Base-by-base conservation (phyloP, 1,140 invertebrate species). In the Kradibia gibbosae region DNA sequence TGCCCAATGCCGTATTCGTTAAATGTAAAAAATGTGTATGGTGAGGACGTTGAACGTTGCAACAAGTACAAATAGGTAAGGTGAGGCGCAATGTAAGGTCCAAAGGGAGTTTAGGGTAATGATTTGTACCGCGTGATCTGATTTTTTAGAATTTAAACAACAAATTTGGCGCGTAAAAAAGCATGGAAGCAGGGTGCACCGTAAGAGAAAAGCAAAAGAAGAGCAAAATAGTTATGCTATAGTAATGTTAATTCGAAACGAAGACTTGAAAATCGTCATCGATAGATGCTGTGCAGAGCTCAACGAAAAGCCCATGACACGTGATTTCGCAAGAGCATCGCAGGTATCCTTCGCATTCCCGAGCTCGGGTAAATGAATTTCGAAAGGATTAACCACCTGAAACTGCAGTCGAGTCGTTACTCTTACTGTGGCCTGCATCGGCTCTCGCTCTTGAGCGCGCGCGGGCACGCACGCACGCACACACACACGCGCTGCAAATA, bases 281-380 rank as follows among this genome's bases (percentile, higher is more conserved):
- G n/a, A 45, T 20, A 72, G n/a, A n/a, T n/a, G 7, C 13, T 28
- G 42, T 17, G 42, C 8, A 25, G 1, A n/a, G 70, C 42, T 15
- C n/a, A n/a, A 48, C 22, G 31, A 50, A 45, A 48, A 45, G 42
- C 70, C 39, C 39, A 39, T 67, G 62, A 67, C 31, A 76, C 36
- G 45, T n/a, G 53, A 2, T 81, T 75, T 81, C 80, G 80, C 74
- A 81, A 81, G 62, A 34, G 48, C 50, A 60, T 50, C 53, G 65
- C 74, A 39, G 55, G 70, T 82, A 82, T 82, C 81, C 81, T 82
- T 82, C 81, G 48, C 81, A 82, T 82, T 82, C 81, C 81, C 81
- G n/a, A 73, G 70, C 55, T 22, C 62, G 36, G 60, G 55, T 65
- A 74, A 80, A 74, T 67, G 53, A 78, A 82, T 82, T 78, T 82